phyloP scores from a whole-genome alignment of 92 coral and sea anemone genomes.

The Metridium senile region DNA sequence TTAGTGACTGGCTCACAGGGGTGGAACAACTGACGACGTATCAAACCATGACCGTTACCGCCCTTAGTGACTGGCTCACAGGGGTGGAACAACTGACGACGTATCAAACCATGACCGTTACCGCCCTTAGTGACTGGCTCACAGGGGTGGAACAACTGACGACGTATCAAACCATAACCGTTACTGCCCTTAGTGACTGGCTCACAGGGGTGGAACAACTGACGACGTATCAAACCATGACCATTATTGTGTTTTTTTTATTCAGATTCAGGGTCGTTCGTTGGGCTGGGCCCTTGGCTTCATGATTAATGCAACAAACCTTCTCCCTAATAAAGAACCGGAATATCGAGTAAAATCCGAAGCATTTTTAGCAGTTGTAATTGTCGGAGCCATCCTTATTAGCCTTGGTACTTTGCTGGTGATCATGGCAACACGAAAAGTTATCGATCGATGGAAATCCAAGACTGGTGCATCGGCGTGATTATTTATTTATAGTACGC shows the following conservation, averaged over 20 bases:
- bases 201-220: too few species aligned
- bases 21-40: too few species aligned
- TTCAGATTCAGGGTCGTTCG: conserved; percentile 65
- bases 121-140: too few species aligned
- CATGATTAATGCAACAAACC: conserved; percentile 94
- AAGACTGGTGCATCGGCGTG: conserved; percentile 38
- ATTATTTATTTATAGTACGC: too few species aligned
- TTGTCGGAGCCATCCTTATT: conserved; percentile 79
- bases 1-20: too few species aligned
- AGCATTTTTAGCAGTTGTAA: conserved; percentile 70
- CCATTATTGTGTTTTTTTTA: conserved; percentile 20
- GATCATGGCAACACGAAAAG: conserved; percentile 39
- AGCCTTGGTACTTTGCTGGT: conserved; percentile 59
- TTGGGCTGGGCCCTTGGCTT: conserved; percentile 97
- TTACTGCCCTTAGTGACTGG: too few species aligned
- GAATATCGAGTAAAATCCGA: conserved; percentile 48
- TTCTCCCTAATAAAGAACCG: conserved; percentile 74
- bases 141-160: too few species aligned
- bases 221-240: not conserved
- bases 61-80: too few species aligned
- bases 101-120: too few species aligned
- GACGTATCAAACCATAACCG: too few species aligned
- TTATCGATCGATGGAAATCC: conserved; percentile 36
- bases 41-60: too few species aligned
- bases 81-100: too few species aligned